Conservation (phyloP, 1,140 invertebrate genomes). For the Lordiphosa mommai region DNA sequence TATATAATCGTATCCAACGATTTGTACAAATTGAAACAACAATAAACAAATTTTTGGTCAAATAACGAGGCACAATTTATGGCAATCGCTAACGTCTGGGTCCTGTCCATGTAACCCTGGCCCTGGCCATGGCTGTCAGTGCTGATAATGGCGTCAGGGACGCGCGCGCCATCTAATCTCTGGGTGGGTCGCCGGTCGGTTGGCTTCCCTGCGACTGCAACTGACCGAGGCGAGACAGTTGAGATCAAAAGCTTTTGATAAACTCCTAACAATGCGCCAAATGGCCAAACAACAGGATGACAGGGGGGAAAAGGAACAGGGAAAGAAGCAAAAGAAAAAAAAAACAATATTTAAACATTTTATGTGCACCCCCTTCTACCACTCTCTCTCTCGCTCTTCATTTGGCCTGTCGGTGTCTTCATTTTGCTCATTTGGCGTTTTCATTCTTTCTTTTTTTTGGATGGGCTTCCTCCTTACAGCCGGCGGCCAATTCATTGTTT, state of each 20-base stretch:
- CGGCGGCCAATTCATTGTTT: slow-evolving; percentile 47
- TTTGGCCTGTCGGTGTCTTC: slow-evolving; percentile 25
- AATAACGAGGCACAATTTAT: too few relatives aligned
- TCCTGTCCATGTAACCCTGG: too few relatives aligned
- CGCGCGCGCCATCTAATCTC: slow-evolving; percentile 1
- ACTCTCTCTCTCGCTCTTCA: not conserved
- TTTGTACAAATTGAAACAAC: too few relatives aligned
- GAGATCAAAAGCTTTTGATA: slow-evolving; percentile 16
- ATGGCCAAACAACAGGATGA: not conserved
- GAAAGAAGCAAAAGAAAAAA: not conserved
- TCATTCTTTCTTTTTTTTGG: slow-evolving; percentile 31
- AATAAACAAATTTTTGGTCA: too few relatives aligned
- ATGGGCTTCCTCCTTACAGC: slow-evolving; percentile 6
- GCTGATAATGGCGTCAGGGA: slow-evolving; percentile 9
- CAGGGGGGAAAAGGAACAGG: not conserved
- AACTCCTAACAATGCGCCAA: slow-evolving; percentile 9
- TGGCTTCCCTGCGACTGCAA: not conserved
- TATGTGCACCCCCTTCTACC: slow-evolving; percentile 8
- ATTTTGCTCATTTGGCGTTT: slow-evolving; percentile 52
- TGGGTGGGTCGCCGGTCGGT: not conserved
- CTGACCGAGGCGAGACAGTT: slow-evolving; percentile 5
- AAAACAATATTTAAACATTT: slow-evolving; percentile 50
- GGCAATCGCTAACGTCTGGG: too few relatives aligned
- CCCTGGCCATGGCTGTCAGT: too few relatives aligned
- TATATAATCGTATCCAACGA: too few relatives aligned